A percentile compares a stretch with the other conserved stretches of the same genome.
phyloP scores from a whole-genome alignment of 35 echinoderm and acorn worm species.

The Chiridota heheva region DNA sequence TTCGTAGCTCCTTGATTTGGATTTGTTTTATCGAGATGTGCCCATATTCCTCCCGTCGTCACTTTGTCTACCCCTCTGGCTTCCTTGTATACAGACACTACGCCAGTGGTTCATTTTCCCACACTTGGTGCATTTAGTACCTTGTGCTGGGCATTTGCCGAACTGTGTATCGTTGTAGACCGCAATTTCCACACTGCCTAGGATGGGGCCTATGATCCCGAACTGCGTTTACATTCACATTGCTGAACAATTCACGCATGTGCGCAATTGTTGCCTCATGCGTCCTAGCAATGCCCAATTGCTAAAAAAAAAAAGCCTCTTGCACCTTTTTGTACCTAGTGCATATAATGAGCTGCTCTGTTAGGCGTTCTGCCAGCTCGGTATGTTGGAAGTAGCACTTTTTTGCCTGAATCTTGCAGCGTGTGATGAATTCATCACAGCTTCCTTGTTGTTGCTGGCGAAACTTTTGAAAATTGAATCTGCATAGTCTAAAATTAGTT shows the following conservation, averaged over 20 bases:
- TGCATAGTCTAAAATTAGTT: neutral
- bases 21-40: neutral
- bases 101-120: slow-evolving; percentile 52
- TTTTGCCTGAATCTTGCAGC: neutral
- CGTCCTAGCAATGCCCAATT: neutral
- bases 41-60: neutral
- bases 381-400: neutral
- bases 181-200: slow-evolving; percentile 28
- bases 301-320: neutral
- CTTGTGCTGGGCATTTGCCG: slow-evolving; percentile 49
- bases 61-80: neutral
- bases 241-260: neutral
- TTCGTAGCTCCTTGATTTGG: too few species aligned
- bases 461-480: neutral
- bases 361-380: neutral
- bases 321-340: neutral
- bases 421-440: neutral
- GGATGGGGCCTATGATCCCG: neutral
- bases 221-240: neutral
- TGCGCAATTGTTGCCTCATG: neutral
- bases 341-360: slow-evolving; percentile 1
- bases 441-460: neutral
- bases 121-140: slow-evolving; percentile 36
- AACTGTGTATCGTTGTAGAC: slow-evolving; percentile 1
- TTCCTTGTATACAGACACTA: neutral